phyloP scores from a whole-genome alignment of 2,113 vertebrate genomes.

The Helogale parvula region DNA sequence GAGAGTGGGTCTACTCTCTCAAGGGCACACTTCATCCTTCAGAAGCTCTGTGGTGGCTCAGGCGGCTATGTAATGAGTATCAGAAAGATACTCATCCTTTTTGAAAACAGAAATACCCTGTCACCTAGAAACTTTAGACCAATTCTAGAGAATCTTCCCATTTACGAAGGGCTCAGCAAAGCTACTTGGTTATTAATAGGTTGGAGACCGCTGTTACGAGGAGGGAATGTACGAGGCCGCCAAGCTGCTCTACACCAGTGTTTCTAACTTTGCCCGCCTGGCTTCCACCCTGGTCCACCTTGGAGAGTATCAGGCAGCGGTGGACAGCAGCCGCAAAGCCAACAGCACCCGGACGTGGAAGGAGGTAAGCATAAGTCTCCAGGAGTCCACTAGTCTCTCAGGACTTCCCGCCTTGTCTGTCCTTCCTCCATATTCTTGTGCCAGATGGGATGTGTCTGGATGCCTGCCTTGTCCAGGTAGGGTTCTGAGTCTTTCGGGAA shows the following conservation, averaged over 20 bases:
- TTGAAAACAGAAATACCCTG: not conserved
- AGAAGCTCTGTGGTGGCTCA: not conserved
- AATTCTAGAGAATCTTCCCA: not conserved
- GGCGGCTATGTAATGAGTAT: not conserved
- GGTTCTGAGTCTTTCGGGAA: not conserved
- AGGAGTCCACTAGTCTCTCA: not conserved
- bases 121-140: not conserved
- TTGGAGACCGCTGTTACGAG: constrained; percentile 94
- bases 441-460: not conserved
- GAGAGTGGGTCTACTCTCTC: not conserved
- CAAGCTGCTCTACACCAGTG: constrained; percentile 92
- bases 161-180: not conserved
- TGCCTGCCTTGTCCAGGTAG: not conserved
- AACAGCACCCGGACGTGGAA: constrained; percentile 95
- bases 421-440: not conserved
- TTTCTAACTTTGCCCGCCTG: constrained; percentile 94
- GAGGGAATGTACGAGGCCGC: constrained; percentile 94
- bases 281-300: constrained; percentile 94
- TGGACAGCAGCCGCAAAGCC: constrained; percentile 94
- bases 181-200: constrained; percentile 79
- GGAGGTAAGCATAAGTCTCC: constrained; percentile 86
- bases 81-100: not conserved
- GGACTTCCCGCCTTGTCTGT: not conserved
- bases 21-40: not conserved
- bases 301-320: constrained; percentile 94